These are phyloP conservation scores for Clepsis dumicolana DNA, from an alignment of 2,888 invertebrate species.

Conservation along the genomic window DNA sequence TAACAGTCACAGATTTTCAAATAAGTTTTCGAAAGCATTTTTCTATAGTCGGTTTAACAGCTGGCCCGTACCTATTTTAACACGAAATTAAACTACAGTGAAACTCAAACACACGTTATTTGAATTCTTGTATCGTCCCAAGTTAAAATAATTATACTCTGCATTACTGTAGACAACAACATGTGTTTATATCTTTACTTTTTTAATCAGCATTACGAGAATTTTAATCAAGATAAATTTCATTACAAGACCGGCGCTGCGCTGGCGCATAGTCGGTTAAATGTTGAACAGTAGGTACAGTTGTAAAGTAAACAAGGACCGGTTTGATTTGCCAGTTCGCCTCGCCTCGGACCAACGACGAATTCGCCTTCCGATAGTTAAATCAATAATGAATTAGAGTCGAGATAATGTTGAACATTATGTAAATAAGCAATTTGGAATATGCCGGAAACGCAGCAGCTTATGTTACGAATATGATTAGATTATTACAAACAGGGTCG, in stretches of 20 bases:
- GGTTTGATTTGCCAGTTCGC: slow-evolving; percentile 7
- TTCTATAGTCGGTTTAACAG: no score
- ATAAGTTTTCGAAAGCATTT: no score
- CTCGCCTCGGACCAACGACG: not conserved
- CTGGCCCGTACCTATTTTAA: no score
- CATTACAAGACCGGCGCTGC: not conserved
- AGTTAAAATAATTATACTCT: no score
- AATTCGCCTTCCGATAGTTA: slow-evolving; percentile 3
- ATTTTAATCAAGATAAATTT: not conserved
- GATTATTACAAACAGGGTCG: slow-evolving; percentile 6
- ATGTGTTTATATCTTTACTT: no score
- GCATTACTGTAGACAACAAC: no score
- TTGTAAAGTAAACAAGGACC: not conserved
- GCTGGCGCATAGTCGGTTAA: not conserved
- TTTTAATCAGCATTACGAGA: not conserved
- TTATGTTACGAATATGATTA: not conserved
- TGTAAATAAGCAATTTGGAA: slow-evolving; percentile 1
- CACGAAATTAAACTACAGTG: no score
- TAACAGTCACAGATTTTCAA: no score
- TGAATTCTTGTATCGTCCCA: no score
- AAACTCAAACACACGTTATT: no score
- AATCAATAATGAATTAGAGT: slow-evolving; percentile 1
- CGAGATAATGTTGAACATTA: slow-evolving; percentile 5
- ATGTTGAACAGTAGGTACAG: not conserved
- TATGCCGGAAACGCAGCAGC: slow-evolving; percentile 6